Conservation (phyloP, 2,888 invertebrate genomes). For the Drosophila helvetica region DNA sequence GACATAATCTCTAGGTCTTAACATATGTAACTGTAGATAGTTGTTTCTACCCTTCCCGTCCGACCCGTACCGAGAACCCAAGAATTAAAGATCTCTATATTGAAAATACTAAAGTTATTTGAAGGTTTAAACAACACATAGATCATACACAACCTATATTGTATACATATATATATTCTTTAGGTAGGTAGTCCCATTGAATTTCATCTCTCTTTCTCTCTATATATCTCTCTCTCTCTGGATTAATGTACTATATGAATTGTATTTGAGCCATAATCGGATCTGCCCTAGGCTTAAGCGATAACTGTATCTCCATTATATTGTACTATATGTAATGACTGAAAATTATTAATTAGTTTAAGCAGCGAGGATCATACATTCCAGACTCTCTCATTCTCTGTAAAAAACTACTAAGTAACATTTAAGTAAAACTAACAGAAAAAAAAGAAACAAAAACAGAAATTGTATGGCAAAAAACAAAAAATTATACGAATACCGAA, state of each 20-base stretch:
- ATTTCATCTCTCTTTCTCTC: conserved; percentile 20
- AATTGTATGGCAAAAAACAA: conserved; percentile 47
- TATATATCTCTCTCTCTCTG: conserved; percentile 15
- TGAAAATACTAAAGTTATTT: not conserved
- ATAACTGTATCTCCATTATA: conserved; percentile 21
- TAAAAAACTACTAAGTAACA: conserved; percentile 41
- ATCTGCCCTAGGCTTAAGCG: conserved; percentile 39
- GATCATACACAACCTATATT: no score
- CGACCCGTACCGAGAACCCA: not conserved
- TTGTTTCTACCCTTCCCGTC: not conserved
- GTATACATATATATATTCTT: conserved; percentile 29
- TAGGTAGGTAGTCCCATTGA: conserved; percentile 48
- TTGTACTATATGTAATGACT: conserved; percentile 24
- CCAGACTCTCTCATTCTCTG: conserved; percentile 51
- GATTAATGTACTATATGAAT: conserved; percentile 31
- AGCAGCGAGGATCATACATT: conserved; percentile 35
- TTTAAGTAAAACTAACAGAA: conserved; percentile 60
- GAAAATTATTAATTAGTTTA: conserved; percentile 26
- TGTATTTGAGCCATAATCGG: conserved; percentile 6
- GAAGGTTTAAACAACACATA: conserved; percentile 10
- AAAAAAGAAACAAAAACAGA: not conserved
- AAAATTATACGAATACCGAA: not conserved
- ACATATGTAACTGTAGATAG: conserved; percentile 16
- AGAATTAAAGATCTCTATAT: conserved; percentile 6
- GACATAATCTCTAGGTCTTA: conserved; percentile 9